Percentiles rank a stretch among this genome's conserved stretches.
Conservation (phyloP, 1,140 invertebrate genomes). For the Rhynchophorus ferrugineus region DNA sequence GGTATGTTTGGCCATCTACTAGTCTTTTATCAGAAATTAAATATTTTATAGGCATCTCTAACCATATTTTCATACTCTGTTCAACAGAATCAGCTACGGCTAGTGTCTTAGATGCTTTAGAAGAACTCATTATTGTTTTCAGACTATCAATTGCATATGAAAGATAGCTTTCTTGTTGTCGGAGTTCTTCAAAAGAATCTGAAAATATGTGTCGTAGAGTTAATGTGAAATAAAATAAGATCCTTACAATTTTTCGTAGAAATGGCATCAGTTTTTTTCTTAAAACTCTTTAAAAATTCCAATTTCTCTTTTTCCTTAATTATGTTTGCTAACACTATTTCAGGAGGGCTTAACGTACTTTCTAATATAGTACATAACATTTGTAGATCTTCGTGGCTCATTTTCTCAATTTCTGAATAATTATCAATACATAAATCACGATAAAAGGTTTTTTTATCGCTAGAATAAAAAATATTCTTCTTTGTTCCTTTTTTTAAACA, state of each 20-base stretch:
- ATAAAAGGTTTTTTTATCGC: constrained; percentile 8
- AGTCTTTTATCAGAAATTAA: constrained; percentile 21
- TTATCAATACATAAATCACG: constrained; percentile 15
- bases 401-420: constrained; percentile 7
- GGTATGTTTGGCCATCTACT: constrained; percentile 18
- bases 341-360: constrained; percentile 19
- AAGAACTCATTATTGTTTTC: constrained; percentile 19
- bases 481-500: no score
- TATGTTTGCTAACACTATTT: constrained; percentile 17
- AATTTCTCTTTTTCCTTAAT: constrained; percentile 18
- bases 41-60: constrained; percentile 26
- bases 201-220: no score
- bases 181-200: constrained; percentile 22
- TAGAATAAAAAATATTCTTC: constrained; percentile 11
- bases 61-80: constrained; percentile 20
- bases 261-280: background rate
- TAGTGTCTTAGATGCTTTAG: constrained; percentile 5
- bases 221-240: no score
- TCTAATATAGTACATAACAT: constrained; percentile 18
- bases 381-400: constrained; percentile 10
- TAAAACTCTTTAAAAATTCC: constrained; percentile 15
- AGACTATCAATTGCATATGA: constrained; percentile 16
- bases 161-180: constrained; percentile 21
- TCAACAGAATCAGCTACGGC: constrained; percentile 3
- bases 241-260: constrained; percentile 1